These are phyloP conservation scores for Gryon sp. DNA, from an alignment of 1,140 invertebrate genomes.

Conservation along the genomic window DNA sequence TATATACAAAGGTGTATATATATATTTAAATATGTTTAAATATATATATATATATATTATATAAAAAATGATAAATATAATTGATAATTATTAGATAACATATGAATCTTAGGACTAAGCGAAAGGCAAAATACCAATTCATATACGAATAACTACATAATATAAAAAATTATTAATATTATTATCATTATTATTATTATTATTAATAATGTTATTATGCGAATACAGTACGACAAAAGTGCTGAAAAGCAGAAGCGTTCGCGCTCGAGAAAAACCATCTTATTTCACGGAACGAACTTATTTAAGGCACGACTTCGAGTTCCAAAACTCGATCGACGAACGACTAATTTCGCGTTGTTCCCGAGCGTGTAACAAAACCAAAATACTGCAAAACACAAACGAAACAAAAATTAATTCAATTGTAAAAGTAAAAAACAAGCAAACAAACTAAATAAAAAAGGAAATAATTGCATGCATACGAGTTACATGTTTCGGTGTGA, in stretches of 20 bases:
- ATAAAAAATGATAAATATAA: constrained; percentile 72
- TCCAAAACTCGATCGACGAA: constrained; percentile 45
- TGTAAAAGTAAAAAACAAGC: background rate
- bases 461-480: constrained; percentile 62
- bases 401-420: constrained; percentile 38
- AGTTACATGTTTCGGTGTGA: constrained; percentile 67
- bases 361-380: constrained; percentile 67
- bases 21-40: constrained; percentile 63
- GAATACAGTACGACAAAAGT: constrained; percentile 43
- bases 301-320: constrained; percentile 30
- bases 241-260: constrained; percentile 55
- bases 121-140: constrained; percentile 71
- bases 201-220: constrained; percentile 66
- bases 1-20: constrained; percentile 60
- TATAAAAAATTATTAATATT: constrained; percentile 49
- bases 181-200: constrained; percentile 68
- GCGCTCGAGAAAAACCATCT: constrained; percentile 64
- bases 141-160: constrained; percentile 71
- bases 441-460: constrained; percentile 29
- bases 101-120: constrained; percentile 73
- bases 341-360: constrained; percentile 52
- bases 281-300: constrained; percentile 30
- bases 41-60: no score
- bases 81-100: constrained; percentile 76
- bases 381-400: constrained; percentile 32